These are phyloP conservation scores for Cynopterus sphinx DNA, from an alignment of 2,797 vertebrate species.

Conservation along the genomic window DNA sequence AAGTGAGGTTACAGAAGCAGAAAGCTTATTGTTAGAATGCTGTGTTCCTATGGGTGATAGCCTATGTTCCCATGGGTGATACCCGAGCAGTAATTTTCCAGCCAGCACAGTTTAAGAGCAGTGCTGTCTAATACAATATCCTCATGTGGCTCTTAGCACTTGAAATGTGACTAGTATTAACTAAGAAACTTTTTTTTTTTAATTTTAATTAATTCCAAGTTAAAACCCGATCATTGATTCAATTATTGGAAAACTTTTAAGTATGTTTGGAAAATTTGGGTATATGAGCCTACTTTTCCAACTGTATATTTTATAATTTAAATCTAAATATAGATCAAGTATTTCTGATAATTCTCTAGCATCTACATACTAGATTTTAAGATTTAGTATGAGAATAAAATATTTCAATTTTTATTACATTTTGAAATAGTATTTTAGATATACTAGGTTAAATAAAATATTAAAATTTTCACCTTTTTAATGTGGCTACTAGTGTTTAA, in stretches of 20 bases:
- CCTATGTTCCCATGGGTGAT: no score
- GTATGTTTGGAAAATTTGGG: not conserved
- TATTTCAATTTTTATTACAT: not conserved
- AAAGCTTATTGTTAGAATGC: no score
- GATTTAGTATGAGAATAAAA: not conserved
- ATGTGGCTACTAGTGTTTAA: not conserved
- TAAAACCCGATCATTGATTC: not conserved
- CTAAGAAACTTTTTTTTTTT: not conserved
- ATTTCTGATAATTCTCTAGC: slow-evolving; percentile 14
- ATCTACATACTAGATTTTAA: slow-evolving; percentile 12
- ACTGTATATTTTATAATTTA: not conserved
- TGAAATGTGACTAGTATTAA: not conserved
- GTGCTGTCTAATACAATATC: not conserved
- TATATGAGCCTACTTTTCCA: slow-evolving; percentile 22
- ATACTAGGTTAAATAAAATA: not conserved
- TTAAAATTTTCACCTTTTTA: slow-evolving; percentile 30
- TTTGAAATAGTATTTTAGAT: slow-evolving; percentile 43
- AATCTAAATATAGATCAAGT: not conserved
- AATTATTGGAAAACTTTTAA: not conserved
- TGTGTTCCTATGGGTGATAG: no score
- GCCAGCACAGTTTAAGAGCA: not conserved
- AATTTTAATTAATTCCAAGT: slow-evolving; percentile 2
- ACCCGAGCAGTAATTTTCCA: no score
- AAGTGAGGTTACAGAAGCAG: no score
- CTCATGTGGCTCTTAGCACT: not conserved